Evolutionary conservation across 1,140 invertebrate genomes (phyloP).

Genomic region (Oedothorax gibbosus): DNA sequence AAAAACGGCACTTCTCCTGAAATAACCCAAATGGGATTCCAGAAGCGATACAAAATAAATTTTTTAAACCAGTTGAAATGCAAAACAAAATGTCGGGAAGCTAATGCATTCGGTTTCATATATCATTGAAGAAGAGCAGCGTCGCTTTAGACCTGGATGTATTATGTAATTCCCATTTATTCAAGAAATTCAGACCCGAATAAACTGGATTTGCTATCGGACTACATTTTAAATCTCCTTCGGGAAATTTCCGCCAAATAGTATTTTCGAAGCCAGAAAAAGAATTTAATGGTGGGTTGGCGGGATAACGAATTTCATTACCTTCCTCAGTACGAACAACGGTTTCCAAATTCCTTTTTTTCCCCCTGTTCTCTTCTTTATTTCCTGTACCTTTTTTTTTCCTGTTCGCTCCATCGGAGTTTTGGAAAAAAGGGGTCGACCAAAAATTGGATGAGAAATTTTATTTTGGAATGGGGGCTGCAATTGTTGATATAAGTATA

Average conservation of each 20-base stretch:
- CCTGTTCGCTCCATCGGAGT: not conserved
- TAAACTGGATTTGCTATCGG: conserved; percentile 53
- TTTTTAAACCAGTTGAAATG: too few relatives aligned
- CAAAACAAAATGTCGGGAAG: too few relatives aligned
- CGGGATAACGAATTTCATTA: conserved; percentile 60
- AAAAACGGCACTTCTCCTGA: too few relatives aligned
- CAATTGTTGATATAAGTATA: not conserved
- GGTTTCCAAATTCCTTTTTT: conserved; percentile 39
- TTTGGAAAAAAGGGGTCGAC: conserved; percentile 43
- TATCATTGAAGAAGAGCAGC: not conserved
- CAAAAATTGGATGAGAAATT: not conserved
- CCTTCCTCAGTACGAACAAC: conserved; percentile 46
- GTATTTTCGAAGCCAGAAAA: conserved; percentile 47
- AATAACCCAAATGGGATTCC: too few relatives aligned
- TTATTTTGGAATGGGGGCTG: not conserved
- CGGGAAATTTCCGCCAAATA: conserved; percentile 49
- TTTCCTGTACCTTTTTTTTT: conserved; percentile 3
- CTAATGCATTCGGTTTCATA: too few relatives aligned
- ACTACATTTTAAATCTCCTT: conserved; percentile 52
- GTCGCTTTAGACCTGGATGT: not conserved
- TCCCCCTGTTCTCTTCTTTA: conserved; percentile 18
- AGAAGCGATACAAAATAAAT: too few relatives aligned
- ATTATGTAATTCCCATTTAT: conserved; percentile 52
- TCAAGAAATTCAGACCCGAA: conserved; percentile 47
- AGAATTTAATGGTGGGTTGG: conserved; percentile 54